Evolutionary conservation across 2,113 vertebrate genomes (phyloP).

Genomic region (Cyanoramphus novaezelandiae): DNA sequence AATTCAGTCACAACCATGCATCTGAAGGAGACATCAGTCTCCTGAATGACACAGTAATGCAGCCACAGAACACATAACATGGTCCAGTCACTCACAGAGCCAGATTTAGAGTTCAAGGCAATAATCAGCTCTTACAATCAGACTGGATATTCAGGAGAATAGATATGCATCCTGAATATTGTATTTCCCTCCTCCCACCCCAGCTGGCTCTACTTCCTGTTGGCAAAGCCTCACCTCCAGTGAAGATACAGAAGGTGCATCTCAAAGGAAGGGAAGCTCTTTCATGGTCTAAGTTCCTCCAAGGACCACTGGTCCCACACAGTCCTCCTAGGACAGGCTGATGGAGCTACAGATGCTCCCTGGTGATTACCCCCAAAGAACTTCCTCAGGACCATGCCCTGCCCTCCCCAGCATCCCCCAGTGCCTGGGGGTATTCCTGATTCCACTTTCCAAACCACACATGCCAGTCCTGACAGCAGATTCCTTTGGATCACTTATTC

Average conservation of each 20-base stretch:
- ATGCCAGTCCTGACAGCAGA: neutral
- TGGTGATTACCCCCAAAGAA: neutral
- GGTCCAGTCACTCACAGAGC: neutral
- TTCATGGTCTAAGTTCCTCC: neutral
- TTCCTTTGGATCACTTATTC: neutral
- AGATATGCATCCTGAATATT: neutral
- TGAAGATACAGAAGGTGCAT: neutral
- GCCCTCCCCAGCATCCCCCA: neutral
- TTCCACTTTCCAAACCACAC: neutral
- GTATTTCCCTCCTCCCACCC: neutral
- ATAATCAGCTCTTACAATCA: neutral
- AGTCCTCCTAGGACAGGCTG: neutral
- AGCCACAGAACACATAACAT: rapidly evolving
- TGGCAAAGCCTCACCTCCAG: neutral
- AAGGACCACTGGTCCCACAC: rapidly evolving
- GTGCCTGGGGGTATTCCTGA: rapidly evolving
- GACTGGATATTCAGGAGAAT: neutral
- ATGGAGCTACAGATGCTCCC: neutral
- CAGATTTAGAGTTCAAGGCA: neutral
- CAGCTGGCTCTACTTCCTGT: neutral
- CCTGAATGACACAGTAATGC: neutral
- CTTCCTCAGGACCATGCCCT: rapidly evolving
- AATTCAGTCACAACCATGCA: neutral
- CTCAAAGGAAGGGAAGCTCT: neutral
- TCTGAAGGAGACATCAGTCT: neutral